Evolutionary conservation across 2,113 vertebrate genomes (phyloP), one percentile per base, ranked within the genome.

Genomic region (Puntigrus tetrazona): DNA sequence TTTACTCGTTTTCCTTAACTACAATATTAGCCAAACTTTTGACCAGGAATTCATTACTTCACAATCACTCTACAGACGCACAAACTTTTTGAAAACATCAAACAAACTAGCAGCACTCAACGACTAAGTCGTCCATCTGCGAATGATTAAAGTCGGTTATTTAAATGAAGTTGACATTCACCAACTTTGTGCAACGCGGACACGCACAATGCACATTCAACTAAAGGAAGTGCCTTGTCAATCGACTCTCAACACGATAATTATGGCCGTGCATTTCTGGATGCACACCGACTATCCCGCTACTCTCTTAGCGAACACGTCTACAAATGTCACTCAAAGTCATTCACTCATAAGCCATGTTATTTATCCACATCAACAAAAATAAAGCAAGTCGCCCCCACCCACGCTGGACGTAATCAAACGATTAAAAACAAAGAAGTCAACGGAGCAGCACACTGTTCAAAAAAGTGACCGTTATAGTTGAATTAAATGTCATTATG

Each of bases 341-440:
- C n/a, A 34, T 59, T 90, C 59, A 88, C 91, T 86, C 88, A 89
- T 85, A 82, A 88, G 8, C 65, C 87, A 86, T 4, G 82, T 87
- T 90, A 85, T 88, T 85, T 16, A 59, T 57, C 77, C 57, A 81
- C 81, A 88, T 91, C 72, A 77, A 87, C 88, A 87, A 88, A 92
- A 90, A 92, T 90, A 88, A 89, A 92, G 86, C 90, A 78, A 81
- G 63, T 87, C 82, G 78, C 89, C 89, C 89, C 89, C 93, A 91
- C 92, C 92, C 92, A 94, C 91, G 89, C 90, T 81, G 85, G 63
- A 87, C 72, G 91, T 90, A 83, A 90, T 29, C 88, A 87, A 82
- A 80, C 92, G 92, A 93, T 90, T 92, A 79, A 78, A 74, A 78
- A 29, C 72, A 41, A 55, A 57, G 50, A 86, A 82, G 52, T 76